Evolutionary conservation across 2,888 invertebrate species (phyloP), one percentile per base, ranked within the genome.

Genomic region (Tipula lateralis): DNA sequence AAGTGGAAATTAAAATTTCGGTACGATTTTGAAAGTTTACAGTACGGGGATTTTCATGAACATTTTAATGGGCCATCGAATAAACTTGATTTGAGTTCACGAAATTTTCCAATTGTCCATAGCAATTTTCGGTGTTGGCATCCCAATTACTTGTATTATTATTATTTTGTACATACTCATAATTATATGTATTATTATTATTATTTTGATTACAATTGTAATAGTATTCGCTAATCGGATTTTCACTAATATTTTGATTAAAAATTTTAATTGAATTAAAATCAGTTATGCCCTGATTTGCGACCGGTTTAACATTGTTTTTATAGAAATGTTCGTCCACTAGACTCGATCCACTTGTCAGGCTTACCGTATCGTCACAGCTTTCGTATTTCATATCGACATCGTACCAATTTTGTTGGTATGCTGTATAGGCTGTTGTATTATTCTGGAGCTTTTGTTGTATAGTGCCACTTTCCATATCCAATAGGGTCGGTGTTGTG

Each of bases 361-460:
- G 85, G 36, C 90, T 90, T 66, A 90, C 90, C 34, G 90, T 89
- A 39, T 90, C 90, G 84, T 90, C 90, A 85, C 89, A 89, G 85
- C 88, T 89, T 86, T 90, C 90, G 84, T 90, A 89, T 86, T 88
- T 88, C 84, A 86, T 24, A 12, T 83, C 83, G 13, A 36, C 0
- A 29, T 36, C 83, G 39, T 13, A 36, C 83, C 83, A 83, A 39
- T 29, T 34, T 83, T 66, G 66, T 66, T 83, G 34, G 13, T 83
- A 19, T 9, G 83, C 34, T n/a, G 32, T 34, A 83, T 16, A 83
- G 7, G 29, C 9, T 29, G 19, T 24, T 19, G 34, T 7, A 83
- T 80, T 82, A 29, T 80, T 84, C 0, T 84, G 83, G 29, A 24
- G 66, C 66, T 66, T 66, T 24, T 66, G 66, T 66, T 66, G 24